Evolutionary conservation across 2,888 invertebrate species (phyloP).

Genomic region (Acronicta leporina): DNA sequence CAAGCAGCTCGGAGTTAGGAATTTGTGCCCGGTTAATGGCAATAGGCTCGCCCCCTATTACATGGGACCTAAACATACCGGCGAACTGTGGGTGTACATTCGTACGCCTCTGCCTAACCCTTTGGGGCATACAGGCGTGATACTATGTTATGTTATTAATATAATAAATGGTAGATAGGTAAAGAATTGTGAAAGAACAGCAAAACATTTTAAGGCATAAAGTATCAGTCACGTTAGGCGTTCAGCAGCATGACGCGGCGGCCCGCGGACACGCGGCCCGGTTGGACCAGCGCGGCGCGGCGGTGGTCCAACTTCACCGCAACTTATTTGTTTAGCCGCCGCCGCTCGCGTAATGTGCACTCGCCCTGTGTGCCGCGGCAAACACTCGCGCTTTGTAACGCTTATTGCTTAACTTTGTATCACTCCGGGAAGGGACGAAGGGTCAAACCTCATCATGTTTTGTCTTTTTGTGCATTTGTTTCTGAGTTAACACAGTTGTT

Average conservation of each 20-base stretch:
- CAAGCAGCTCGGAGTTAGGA: too few relatives aligned
- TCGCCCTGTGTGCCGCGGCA: conserved; percentile 8
- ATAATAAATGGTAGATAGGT: too few relatives aligned
- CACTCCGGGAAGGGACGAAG: conserved; percentile 24
- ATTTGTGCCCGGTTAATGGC: too few relatives aligned
- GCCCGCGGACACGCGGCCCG: neutral
- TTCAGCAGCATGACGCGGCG: neutral
- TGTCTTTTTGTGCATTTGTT: conserved; percentile 30
- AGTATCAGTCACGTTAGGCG: conserved; percentile 9
- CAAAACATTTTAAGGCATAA: conserved; percentile 2
- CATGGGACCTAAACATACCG: too few relatives aligned
- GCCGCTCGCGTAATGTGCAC: conserved; percentile 32
- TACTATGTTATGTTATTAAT: neutral
- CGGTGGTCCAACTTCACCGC: conserved; percentile 29
- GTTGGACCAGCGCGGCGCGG: conserved; percentile 4
- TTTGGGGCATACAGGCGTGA: too few relatives aligned
- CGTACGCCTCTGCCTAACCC: too few relatives aligned
- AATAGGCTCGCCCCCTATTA: too few relatives aligned
- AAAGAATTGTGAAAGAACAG: too few relatives aligned
- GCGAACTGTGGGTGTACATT: too few relatives aligned
- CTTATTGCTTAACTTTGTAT: conserved; percentile 54
- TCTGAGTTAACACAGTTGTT: conserved; percentile 8
- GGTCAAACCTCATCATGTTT: conserved; percentile 29
- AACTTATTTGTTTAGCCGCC: conserved; percentile 53
- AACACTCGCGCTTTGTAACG: conserved; percentile 30